Evolutionary conservation across 1,140 invertebrate genomes (phyloP), one percentile per base, ranked within the genome.

Genomic region (Rhizoglyphus robini): DNA sequence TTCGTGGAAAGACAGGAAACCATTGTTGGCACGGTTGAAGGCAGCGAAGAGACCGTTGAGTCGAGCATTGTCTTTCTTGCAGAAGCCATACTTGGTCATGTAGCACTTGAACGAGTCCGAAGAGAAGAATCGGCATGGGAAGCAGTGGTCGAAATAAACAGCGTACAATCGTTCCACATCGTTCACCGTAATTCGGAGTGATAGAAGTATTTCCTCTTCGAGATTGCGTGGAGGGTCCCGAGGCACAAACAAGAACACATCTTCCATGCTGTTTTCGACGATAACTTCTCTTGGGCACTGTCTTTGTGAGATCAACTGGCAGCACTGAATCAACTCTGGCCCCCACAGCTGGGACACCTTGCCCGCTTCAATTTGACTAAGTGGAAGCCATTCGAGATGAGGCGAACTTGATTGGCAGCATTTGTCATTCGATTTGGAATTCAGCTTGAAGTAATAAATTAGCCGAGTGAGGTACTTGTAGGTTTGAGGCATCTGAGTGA

Each of bases 1-100:
- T 54, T 82, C 80, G 31, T 74, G 74, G 70, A 73, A 78, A 11
- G 71, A 73, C 18, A 81, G 0, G 49, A 32, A 67, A 23, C 31
- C 27, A 34, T n/a, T 68, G 5, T 34, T 38, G 2, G 62, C 25
- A 41, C 20, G 47, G 20, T 67, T 67, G 54, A 68, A 68, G 8
- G 67, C 63, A 18, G 36, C 18, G 71, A 1, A 68, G n/a, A 67
- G 25, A 15, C 18, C 23, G 1, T 68, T 8, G 20, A 66, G 23
- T 13, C 38, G 48, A 13, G 15, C 2, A 29, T 63, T 60, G n/a
- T 23, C 27, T 23, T 25, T 29, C 20, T 64, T 20, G 15, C 25
- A 66, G 68, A 59, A 41, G 59, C 67, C 20, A 32, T n/a, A n/a
- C n/a, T n/a, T n/a, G n/a, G n/a, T n/a, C n/a, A n/a, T n/a, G n/a